Evolutionary conservation across 2,113 vertebrate genomes (phyloP).

Genomic region (Buteo buteo): DNA sequence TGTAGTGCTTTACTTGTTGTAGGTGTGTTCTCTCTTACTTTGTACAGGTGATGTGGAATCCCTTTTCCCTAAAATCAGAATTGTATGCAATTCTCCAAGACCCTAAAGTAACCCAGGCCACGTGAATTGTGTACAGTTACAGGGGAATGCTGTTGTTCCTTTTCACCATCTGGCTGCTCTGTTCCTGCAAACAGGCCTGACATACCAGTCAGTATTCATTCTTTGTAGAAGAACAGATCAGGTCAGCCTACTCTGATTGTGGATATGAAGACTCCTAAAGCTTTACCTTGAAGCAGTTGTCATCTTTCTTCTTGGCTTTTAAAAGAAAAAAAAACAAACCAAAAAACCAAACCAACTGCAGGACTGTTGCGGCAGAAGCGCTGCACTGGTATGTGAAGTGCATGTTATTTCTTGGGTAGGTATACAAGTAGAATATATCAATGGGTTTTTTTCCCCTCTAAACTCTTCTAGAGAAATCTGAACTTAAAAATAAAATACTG

Average conservation of each 20-base stretch:
- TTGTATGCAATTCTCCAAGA: background rate
- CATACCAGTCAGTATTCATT: constrained; percentile 4
- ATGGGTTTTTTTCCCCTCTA: fast-evolving
- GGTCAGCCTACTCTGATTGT: background rate
- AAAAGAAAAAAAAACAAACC: too few species aligned
- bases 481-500: background rate
- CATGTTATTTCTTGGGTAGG: background rate
- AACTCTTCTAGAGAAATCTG: background rate
- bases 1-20: background rate
- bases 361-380: background rate
- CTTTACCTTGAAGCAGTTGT: background rate
- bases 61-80: background rate
- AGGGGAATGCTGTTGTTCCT: background rate
- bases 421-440: background rate
- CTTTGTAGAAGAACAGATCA: background rate
- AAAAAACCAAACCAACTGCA: background rate
- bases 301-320: background rate
- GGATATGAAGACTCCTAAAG: background rate
- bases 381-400: background rate
- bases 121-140: background rate
- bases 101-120: fast-evolving
- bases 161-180: background rate
- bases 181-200: background rate
- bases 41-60: background rate
- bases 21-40: background rate